Conservation (phyloP, 2,888 invertebrate genomes). For the Eristalis tenax region DNA sequence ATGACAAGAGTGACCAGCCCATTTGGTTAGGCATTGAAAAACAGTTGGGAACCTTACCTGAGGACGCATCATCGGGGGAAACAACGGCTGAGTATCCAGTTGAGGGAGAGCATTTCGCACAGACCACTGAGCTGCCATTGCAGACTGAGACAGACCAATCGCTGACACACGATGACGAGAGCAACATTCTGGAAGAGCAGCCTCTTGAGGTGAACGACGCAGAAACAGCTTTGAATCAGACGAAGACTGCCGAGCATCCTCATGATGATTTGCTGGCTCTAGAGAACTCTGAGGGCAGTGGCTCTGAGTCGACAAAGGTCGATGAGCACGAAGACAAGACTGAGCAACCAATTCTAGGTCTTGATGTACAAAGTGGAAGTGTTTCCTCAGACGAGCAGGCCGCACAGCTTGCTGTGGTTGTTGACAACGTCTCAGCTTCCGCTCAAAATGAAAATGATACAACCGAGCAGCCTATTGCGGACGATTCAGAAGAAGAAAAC, state of each 20-base stretch:
- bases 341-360: background rate
- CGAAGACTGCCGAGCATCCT: background rate
- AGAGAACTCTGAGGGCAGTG: background rate
- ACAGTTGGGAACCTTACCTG: background rate
- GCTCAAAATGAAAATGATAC: background rate
- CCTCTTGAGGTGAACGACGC: background rate
- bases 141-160: background rate
- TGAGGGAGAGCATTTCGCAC: background rate
- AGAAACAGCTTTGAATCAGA: background rate
- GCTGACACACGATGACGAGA: background rate
- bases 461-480: background rate
- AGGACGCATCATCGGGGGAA: background rate
- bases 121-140: background rate
- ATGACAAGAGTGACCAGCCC: background rate
- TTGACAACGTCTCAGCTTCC: too few species aligned
- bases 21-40: background rate
- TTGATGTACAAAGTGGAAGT: background rate
- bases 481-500: background rate
- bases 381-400: background rate
- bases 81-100: background rate
- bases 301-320: too few species aligned
- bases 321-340: background rate
- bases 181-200: background rate
- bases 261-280: background rate
- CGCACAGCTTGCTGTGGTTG: too few species aligned